These are phyloP conservation scores for Embiotoca jacksoni DNA, from an alignment of 2,113 vertebrate species.

Conservation along the genomic window DNA sequence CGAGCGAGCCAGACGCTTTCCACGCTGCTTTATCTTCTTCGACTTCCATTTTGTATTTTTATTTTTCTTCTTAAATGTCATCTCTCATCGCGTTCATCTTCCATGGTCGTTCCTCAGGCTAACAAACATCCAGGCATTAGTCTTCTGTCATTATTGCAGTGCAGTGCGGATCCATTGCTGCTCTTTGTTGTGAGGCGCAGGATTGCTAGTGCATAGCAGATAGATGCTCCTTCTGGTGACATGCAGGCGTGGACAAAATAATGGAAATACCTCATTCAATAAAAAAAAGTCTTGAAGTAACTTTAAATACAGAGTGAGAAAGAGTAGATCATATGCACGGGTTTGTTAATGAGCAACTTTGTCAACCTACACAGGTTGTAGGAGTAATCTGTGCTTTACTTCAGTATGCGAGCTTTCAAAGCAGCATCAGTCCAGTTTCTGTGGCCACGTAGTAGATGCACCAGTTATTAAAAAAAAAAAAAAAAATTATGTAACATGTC, in stretches of 20 bases:
- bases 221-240: background rate
- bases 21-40: constrained; percentile 18
- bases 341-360: constrained; percentile 12
- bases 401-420: constrained; percentile 12
- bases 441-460: background rate
- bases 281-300: background rate
- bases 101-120: constrained; percentile 43
- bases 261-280: background rate
- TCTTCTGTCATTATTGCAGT: constrained; percentile 26
- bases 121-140: constrained; percentile 55
- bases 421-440: background rate
- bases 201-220: constrained; percentile 25
- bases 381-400: no score
- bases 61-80: constrained; percentile 69
- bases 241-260: background rate
- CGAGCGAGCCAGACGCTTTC: constrained; percentile 52
- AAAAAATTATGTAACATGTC: constrained; percentile 25
- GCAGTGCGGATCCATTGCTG: constrained; percentile 35
- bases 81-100: constrained; percentile 54
- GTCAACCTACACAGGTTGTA: background rate
- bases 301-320: background rate
- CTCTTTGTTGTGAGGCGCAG: constrained; percentile 16
- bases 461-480: background rate
- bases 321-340: background rate
- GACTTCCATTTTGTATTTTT: constrained; percentile 25